Base-by-base conservation (phyloP, 2,888 invertebrate species). In the Bimastos eiseni region DNA sequence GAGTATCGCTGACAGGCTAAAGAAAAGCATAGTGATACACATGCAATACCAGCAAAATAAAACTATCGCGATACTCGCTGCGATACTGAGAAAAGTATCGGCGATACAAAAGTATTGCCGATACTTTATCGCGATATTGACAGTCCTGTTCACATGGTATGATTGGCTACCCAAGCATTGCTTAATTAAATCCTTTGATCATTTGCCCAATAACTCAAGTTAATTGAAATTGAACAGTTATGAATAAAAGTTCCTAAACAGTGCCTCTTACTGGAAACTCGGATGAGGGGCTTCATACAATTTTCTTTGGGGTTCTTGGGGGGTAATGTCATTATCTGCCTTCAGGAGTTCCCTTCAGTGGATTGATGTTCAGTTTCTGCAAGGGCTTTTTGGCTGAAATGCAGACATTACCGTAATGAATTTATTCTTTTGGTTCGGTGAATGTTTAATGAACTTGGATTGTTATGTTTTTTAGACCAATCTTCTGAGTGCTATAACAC, bases 391-490 rank as follows among this genome's bases (percentile, higher is more conserved):
- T 70, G 70, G n/a, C 70, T n/a, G 70, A n/a, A n/a, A 8, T n/a
- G 8, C 70, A 70, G 70, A 70, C 70, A n/a, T 70, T 30, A 11
- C 70, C 30, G 17, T 70, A n/a, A 17, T n/a, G n/a, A 8, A n/a
- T 70, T 70, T n/a, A 70, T 70, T n/a, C 70, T 70, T n/a, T 70
- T n/a, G 30, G 70, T 6, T 70, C 11, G 6, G 70, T n/a, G 70
- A 70, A 70, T 70, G 70, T 70, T 70, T 70, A 70, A 70, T 70
- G 70, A 70, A n/a, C 70, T 70, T 17, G 70, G 70, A 70, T 70
- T 70, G 70, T 70, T 70, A n/a, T 70, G 70, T 70, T 70, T 70
- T 70, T 70, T n/a, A n/a, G 70, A 70, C n/a, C 70, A 30, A n/a
- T 70, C 70, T 70, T 70, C 70, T 13, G 70, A 70, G 70, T 70